Evolutionary conservation across 2,113 vertebrate genomes (phyloP).

Genomic region (Willisornis vidua): DNA sequence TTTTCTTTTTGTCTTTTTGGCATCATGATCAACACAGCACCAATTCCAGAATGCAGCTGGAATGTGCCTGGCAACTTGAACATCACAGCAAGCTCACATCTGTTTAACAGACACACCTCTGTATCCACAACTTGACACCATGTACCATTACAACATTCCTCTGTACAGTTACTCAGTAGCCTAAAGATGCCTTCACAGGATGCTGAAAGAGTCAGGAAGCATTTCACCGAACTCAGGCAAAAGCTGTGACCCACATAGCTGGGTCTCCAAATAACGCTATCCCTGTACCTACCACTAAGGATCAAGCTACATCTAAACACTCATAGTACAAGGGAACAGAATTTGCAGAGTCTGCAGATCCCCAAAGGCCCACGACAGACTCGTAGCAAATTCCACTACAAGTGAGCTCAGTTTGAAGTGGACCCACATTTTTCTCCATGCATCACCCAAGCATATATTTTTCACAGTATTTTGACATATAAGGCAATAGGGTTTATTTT

Average conservation of each 20-base stretch:
- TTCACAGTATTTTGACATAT: constrained; percentile 4
- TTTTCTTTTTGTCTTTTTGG: background rate
- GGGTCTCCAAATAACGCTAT: background rate
- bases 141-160: background rate
- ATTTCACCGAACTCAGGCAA: background rate
- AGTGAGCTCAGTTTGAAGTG: background rate
- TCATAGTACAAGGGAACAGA: background rate
- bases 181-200: background rate
- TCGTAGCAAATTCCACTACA: background rate
- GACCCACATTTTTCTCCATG: background rate
- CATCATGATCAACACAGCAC: background rate
- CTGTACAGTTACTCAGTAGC: background rate
- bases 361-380: background rate
- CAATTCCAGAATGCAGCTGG: background rate
- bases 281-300: background rate
- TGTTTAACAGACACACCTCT: background rate
- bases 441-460: background rate
- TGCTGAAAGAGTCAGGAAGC: background rate
- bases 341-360: background rate
- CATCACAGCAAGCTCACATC: background rate
- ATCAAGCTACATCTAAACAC: background rate
- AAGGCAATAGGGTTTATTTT: constrained; percentile 32
- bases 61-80: background rate
- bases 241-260: background rate
- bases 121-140: background rate